phyloP scores from a whole-genome alignment of 2,113 vertebrate species.

The Caracal caracal region DNA sequence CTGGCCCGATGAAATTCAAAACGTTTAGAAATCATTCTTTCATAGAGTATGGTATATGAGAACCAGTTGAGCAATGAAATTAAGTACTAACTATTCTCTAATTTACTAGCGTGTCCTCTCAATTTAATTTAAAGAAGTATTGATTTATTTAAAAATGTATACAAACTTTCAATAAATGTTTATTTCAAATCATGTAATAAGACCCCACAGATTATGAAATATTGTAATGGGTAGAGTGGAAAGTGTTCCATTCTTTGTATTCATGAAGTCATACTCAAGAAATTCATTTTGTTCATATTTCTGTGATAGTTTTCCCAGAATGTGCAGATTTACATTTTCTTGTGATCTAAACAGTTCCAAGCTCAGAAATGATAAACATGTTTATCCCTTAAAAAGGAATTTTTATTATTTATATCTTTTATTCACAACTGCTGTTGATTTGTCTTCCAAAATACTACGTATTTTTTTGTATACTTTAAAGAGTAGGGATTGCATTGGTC shows the following conservation, averaged over 20 bases:
- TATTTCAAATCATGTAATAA: background rate
- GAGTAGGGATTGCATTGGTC: rapidly evolving
- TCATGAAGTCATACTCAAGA: background rate
- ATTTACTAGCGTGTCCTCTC: background rate
- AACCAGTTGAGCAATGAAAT: background rate
- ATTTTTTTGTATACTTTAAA: background rate
- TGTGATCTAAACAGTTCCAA: background rate
- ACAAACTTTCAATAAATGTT: background rate
- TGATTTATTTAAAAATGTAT: background rate
- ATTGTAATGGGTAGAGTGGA: background rate
- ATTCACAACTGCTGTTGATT: background rate
- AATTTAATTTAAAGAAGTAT: background rate
- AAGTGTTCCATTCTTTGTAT: background rate
- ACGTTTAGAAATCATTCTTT: constrained; percentile 1
- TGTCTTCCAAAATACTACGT: background rate
- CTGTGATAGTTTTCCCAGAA: background rate
- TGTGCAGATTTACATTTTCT: background rate
- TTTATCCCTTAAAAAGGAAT: background rate
- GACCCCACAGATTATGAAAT: background rate
- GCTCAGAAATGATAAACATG: background rate
- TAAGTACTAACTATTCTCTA: background rate
- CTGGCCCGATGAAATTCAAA: background rate
- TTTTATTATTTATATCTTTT: background rate
- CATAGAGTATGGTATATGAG: background rate
- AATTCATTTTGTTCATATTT: background rate